These are phyloP conservation scores for Cottoperca gobio DNA, from an alignment of 2,797 vertebrate genomes.

Conservation along the genomic window DNA sequence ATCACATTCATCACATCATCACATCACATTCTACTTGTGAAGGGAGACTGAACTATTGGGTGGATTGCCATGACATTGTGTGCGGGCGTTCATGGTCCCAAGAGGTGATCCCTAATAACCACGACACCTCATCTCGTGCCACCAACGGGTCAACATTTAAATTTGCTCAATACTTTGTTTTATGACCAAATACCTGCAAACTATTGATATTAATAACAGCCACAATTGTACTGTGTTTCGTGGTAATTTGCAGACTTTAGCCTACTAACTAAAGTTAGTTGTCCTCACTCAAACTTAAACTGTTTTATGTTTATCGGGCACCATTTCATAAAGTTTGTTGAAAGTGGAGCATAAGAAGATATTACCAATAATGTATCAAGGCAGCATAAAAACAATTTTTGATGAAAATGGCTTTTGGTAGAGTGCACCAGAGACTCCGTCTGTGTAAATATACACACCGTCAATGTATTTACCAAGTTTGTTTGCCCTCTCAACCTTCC, in stretches of 20 bases:
- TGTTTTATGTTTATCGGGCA: not conserved
- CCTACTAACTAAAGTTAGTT: not conserved
- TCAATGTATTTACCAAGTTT: constrained; percentile 8
- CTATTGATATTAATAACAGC: not conserved
- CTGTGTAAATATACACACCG: not conserved
- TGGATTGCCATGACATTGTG: not conserved
- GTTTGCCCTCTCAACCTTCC: constrained; percentile 8
- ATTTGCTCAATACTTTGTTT: not conserved
- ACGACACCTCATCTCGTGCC: not conserved
- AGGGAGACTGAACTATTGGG: constrained; percentile 8
- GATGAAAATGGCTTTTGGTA: not conserved
- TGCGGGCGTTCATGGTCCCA: not conserved
- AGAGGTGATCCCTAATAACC: not conserved
- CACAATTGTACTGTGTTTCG: not conserved
- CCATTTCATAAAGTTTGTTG: not conserved
- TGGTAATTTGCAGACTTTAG: not conserved
- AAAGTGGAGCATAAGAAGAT: not conserved
- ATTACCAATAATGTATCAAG: not conserved
- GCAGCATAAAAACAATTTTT: not conserved
- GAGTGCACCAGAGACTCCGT: not conserved
- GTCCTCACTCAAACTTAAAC: not conserved
- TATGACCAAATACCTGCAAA: not conserved
- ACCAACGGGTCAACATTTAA: not conserved
- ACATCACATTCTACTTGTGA: not conserved
- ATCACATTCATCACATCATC: too few species aligned